Base-by-base conservation (phyloP, 2,888 invertebrate genomes). In the Drosophila lacicola region DNA sequence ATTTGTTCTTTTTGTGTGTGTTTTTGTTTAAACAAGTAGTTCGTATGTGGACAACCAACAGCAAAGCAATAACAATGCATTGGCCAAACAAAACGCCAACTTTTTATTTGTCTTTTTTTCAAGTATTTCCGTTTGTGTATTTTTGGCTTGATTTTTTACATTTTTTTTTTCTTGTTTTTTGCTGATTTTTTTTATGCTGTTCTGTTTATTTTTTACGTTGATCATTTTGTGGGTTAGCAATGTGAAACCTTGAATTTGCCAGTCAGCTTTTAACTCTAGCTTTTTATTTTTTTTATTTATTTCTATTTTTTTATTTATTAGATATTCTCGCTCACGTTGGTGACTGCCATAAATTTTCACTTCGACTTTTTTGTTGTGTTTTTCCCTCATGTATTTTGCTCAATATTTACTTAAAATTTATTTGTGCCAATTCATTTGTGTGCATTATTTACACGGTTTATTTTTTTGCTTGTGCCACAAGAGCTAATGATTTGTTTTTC, bases 141-240 rank as follows among this genome's bases (percentile, higher is more conserved):
- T 73, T 72, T 51, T 60, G 65, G 54, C 56, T 69, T 66, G 47
- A 56, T 54, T 69, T 45, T 55, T 42, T 47, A 65, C 57, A 39
- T 58, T 65, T 64, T 56, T 62, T 70, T 53, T 63, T 34, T 17
- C 19, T 17, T n/a, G n/a, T 62, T 64, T 68, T 70, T 45, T 37
- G 21, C 47, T 63, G 53, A 56, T 68, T 76, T 29, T 25, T 29
- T 79, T 62, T 51, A 37, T 65, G 62, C 70, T 75, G 80, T 85
- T 82, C 71, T 83, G 83, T 81, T 81, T 83, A 71, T 74, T 78
- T 71, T 78, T 78, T 45, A 69, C 62, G 60, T 39, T 53, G 17
- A 33, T 55, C 47, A 29, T 70, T 87, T 82, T 85, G 85, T 84
- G 71, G 84, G 84, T 84, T 88, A 84, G 82, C 80, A 85, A 82